Percentiles rank a stretch among this genome's conserved stretches.
phyloP scores from a whole-genome alignment of 2,113 vertebrate genomes.

The Embiotoca jacksoni region DNA sequence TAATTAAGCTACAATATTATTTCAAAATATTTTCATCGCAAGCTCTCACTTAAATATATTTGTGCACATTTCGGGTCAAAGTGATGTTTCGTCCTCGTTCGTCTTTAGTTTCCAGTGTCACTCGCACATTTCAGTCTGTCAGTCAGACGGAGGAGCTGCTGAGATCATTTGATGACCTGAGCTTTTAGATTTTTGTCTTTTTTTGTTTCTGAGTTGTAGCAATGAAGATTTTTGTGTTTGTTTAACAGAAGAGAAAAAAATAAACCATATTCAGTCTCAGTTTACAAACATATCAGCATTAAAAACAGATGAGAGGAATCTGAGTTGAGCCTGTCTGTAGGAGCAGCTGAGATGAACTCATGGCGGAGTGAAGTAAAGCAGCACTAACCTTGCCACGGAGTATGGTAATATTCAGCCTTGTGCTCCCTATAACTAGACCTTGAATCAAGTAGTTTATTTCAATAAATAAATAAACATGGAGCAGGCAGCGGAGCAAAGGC shows the following conservation, averaged over 20 bases:
- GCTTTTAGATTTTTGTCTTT: neutral
- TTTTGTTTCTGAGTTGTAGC: neutral
- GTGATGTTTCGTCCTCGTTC: too few relatives aligned
- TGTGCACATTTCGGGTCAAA: too few relatives aligned
- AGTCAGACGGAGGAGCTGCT: neutral
- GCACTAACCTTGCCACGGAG: constrained; percentile 56
- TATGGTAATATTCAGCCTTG: constrained; percentile 74
- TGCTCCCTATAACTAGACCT: constrained; percentile 68
- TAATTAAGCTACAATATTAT: too few relatives aligned
- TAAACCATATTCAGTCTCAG: neutral
- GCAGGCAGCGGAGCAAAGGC: constrained; percentile 54
- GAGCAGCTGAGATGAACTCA: constrained; percentile 17
- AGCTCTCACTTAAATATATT: too few relatives aligned
- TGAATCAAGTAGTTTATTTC: constrained; percentile 78
- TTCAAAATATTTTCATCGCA: too few relatives aligned
- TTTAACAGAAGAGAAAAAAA: neutral
- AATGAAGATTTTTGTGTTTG: neutral
- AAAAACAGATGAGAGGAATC: neutral
- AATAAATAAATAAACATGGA: constrained; percentile 82
- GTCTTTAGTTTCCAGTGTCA: too few relatives aligned
- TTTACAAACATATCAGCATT: neutral
- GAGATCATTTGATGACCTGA: neutral
- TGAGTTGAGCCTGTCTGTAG: constrained; percentile 1
- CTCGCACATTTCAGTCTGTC: too few relatives aligned
- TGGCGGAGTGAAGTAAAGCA: constrained; percentile 29